Base-by-base conservation (phyloP, 2,113 vertebrate genomes). In the Entelurus aequoreus region DNA sequence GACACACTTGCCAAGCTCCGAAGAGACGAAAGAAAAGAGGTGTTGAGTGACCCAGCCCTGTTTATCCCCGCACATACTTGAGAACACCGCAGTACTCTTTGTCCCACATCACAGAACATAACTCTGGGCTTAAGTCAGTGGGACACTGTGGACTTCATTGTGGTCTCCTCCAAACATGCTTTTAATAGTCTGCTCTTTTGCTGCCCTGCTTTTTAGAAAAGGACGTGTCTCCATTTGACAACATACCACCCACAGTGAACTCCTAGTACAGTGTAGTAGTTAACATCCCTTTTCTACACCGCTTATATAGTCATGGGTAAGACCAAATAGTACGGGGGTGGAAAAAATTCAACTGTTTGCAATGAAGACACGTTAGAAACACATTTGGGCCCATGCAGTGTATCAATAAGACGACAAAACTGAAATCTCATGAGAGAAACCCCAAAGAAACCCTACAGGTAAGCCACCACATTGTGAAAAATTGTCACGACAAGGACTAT, bases 121-220 rank as follows among this genome's bases (percentile, higher is more conserved):
- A 62, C n/a, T 38, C 60, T 4, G 36, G 61, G 10, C 37, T 44
- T 53, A 54, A 12, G 63, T 28, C 13, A 28, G 9, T 19, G 6
- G 19, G 52, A 62, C 63, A 60, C 40, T n/a, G 14, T n/a, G 40
- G 54, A 48, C 51, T 57, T 54, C 4, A 58, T 11, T 46, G 35
- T 53, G 68, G 7, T 63, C 50, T 66, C 48, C 49, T 50, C 79
- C 48, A 65, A 72, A 70, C 56, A 15, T 48, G 68, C 70, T 80
- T 62, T 66, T 63, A 44, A 10, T 60, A 36, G 47, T 53, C 16
- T 15, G 16, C 48, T 47, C 48, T 64, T 54, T 63, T 40, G 21
- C 36, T 37, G 12, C 79, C 28, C 9, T 54, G 11, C 19, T 37
- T 57, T 57, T 37, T 13, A 63, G 28, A 37, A 52, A 66, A 55